These are phyloP conservation scores for Picus viridis DNA, from an alignment of 2,797 vertebrate species.

Conservation along the genomic window DNA sequence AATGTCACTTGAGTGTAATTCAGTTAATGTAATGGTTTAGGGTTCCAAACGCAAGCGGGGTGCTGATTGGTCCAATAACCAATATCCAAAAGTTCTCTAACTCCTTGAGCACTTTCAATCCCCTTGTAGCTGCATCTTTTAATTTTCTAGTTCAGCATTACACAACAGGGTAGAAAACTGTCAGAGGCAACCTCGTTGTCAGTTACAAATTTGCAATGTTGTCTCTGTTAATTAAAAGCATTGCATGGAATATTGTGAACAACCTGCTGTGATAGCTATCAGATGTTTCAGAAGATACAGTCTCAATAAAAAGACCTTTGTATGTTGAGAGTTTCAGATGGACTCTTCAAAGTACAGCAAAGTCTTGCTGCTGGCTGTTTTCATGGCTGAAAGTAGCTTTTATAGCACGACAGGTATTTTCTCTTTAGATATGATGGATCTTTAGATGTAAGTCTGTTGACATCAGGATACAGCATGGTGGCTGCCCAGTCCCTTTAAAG, in stretches of 20 bases:
- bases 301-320: too few relatives aligned
- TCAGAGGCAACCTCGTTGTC: not conserved
- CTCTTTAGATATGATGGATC: not conserved
- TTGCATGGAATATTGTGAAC: not conserved
- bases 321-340: not conserved
- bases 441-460: not conserved
- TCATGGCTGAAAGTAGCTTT: not conserved
- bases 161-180: not conserved
- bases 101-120: not conserved
- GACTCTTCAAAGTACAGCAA: not conserved
- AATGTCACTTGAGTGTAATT: not conserved
- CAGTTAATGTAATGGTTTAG: not conserved
- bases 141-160: not conserved
- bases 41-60: too few relatives aligned
- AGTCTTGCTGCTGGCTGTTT: not conserved
- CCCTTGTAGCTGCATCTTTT: too few relatives aligned
- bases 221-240: conserved; percentile 41
- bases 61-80: not conserved
- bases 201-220: not conserved
- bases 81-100: not conserved
- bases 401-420: not conserved
- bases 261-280: not conserved
- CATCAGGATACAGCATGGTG: not conserved
- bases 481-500: not conserved
- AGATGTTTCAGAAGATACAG: not conserved